Evolutionary conservation across 2,888 invertebrate genomes (phyloP), one percentile per base, ranked within the genome.

Genomic region (Pocota personata): DNA sequence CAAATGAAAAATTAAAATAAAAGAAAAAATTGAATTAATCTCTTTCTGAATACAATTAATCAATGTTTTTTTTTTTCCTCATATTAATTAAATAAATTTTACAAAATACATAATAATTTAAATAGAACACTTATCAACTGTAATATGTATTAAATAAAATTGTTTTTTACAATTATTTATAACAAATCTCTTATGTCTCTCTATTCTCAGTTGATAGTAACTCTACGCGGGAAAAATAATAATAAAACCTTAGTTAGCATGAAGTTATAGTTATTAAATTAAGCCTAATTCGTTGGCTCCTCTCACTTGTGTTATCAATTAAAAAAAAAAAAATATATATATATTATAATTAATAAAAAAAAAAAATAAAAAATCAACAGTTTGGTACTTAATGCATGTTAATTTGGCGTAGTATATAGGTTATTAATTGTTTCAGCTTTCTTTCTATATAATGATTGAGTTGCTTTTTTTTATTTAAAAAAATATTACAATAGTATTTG

Each of bases 341-440:
- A 57, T 30, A 76, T 62, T 76, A 82, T 46, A 67, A 75, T 58
- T 58, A 75, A 43, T 77, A 69, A 79, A 67, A 78, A 72, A 40
- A 71, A 69, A 50, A 82, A 71, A 71, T n/a, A n/a, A n/a, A n/a
- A 84, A 84, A 80, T 84, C 84, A 86, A 86, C 86, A 86, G 86
- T 86, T 86, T 86, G 86, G 86, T 86, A 86, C 80, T 86, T 86
- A 86, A 82, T 86, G 86, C 82, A 82, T 86, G 86, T 86, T 86
- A 86, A 86, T 86, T 86, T 86, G 86, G 86, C 86, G 86, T 86
- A 82, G 86, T 86, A 86, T 76, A 82, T 86, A 86, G 86, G 86
- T 82, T 86, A 72, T 76, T 80, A 84, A 72, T 77, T 69, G 71
- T 82, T 80, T 82, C 71, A 82, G 72, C 82, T 82, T 86, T 76